phyloP scores from a whole-genome alignment of 1,140 invertebrate genomes.

The Galendromus occidentalis region DNA sequence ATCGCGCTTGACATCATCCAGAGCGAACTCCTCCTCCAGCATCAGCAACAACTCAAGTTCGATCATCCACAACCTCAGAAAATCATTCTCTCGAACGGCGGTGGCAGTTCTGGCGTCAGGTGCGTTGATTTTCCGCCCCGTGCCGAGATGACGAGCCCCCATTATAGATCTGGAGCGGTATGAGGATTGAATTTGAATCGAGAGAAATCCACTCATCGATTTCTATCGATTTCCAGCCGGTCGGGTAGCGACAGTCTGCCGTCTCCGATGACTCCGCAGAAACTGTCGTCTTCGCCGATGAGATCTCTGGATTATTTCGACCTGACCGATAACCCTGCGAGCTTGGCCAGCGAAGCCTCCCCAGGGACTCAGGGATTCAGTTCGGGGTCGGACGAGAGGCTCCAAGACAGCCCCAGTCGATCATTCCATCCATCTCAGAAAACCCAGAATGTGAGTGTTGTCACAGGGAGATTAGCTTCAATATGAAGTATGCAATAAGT shows the following conservation, averaged over 20 bases:
- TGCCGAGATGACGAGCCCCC: background rate
- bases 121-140: too few species aligned
- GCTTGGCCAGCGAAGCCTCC: too few species aligned
- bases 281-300: background rate
- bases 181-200: too few species aligned
- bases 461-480: too few species aligned
- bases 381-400: too few species aligned
- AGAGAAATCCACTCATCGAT: background rate
- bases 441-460: too few species aligned
- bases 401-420: too few species aligned
- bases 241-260: conserved; percentile 8
- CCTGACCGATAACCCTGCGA: too few species aligned
- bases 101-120: conserved; percentile 9
- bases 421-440: too few species aligned
- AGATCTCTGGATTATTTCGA: too few species aligned
- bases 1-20: conserved; percentile 3
- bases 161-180: background rate
- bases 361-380: too few species aligned
- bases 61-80: background rate
- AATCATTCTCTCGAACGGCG: background rate
- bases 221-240: background rate
- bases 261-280: background rate
- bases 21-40: background rate
- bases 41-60: background rate
- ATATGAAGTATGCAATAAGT: too few species aligned